Evolutionary conservation across 2,797 vertebrate species (phyloP).

Genomic region (Rhinichthys osculus): DNA sequence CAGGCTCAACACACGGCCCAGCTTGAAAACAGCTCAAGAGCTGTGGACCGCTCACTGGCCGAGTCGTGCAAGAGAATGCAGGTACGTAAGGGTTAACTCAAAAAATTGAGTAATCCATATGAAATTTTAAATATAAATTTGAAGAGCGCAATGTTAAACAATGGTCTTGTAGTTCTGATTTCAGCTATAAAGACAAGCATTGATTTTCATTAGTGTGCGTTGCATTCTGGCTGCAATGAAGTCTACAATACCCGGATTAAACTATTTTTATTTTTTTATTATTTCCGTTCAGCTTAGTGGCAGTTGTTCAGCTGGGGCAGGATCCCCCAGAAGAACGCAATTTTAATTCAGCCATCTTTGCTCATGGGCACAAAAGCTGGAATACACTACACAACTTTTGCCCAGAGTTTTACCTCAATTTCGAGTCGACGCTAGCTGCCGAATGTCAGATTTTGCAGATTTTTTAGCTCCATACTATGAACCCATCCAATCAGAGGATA

Average conservation of each 20-base stretch:
- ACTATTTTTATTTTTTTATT: no score
- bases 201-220: not conserved
- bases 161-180: not conserved
- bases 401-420: not conserved
- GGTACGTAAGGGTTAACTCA: conserved; percentile 72
- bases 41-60: conserved; percentile 91
- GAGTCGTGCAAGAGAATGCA: conserved; percentile 90
- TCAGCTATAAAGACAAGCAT: not conserved
- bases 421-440: not conserved
- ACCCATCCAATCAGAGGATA: not conserved
- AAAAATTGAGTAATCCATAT: not conserved
- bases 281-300: not conserved
- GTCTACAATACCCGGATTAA: not conserved
- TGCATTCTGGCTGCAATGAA: not conserved
- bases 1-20: conserved; percentile 92
- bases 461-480: not conserved
- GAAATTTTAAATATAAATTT: not conserved
- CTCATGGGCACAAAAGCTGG: not conserved
- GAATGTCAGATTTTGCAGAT: not conserved
- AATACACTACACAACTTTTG: not conserved
- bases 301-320: not conserved
- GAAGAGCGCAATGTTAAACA: conserved; percentile 51
- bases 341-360: not conserved
- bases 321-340: not conserved
- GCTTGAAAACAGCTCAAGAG: conserved; percentile 92